A percentile compares a stretch with the other conserved stretches of the same genome.
phyloP scores from a whole-genome alignment of 2,797 vertebrate species.

The Lemur catta region DNA sequence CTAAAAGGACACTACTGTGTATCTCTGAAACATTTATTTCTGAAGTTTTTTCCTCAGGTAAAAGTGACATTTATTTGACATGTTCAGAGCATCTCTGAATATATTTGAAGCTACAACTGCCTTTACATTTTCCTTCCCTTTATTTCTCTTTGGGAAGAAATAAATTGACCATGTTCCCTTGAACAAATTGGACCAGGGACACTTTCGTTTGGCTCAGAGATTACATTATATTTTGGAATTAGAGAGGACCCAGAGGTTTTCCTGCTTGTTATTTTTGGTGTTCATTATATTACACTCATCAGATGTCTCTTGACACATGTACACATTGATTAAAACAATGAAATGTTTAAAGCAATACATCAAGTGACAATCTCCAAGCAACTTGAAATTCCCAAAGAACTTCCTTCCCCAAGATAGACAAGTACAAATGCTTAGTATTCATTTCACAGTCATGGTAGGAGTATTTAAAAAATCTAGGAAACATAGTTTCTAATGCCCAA shows the following conservation, averaged over 20 bases:
- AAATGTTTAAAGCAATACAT: constrained; percentile 71
- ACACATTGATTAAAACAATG: constrained; percentile 68
- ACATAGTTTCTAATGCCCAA: neutral
- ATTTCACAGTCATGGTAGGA: neutral
- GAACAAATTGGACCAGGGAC: constrained; percentile 64
- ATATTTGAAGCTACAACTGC: constrained; percentile 15
- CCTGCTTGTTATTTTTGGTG: constrained; percentile 63
- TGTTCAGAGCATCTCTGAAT: constrained; percentile 51
- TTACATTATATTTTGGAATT: constrained; percentile 71
- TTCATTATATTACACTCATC: constrained; percentile 57
- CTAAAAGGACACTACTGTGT: neutral
- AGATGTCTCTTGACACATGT: constrained; percentile 57
- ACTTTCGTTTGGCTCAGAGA: constrained; percentile 68
- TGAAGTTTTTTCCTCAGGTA: constrained; percentile 35
- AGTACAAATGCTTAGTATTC: neutral
- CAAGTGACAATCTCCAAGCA: constrained; percentile 62
- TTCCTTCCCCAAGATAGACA: neutral
- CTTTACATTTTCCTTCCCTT: constrained; percentile 47
- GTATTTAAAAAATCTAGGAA: neutral
- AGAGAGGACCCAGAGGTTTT: constrained; percentile 62
- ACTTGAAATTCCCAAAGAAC: constrained; percentile 49
- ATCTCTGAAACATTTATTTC: constrained; percentile 35
- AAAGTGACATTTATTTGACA: constrained; percentile 58
- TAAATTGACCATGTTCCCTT: constrained; percentile 60
- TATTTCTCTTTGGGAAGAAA: constrained; percentile 62